Percentiles rank a stretch among this genome's conserved stretches.
Conservation (phyloP, 2,113 vertebrate genomes). For the Megaleporinus macrocephalus region DNA sequence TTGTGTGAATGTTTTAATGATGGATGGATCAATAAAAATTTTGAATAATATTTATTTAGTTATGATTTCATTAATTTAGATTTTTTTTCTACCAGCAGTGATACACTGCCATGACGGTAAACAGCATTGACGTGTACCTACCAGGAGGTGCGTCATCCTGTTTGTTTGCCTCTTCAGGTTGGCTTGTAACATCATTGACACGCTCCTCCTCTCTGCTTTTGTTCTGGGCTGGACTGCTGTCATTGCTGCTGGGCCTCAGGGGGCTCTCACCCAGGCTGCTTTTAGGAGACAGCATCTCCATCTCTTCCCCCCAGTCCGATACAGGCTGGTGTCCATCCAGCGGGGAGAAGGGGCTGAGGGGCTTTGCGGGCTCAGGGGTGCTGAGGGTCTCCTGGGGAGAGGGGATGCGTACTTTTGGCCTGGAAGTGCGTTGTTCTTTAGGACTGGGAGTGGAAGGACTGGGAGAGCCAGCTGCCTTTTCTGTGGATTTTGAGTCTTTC, state of each 20-base stretch:
- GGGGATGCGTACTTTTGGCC: constrained; percentile 72
- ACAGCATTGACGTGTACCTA: constrained; percentile 23
- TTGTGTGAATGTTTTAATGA: no score
- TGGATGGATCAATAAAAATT: no score
- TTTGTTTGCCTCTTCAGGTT: constrained; percentile 42
- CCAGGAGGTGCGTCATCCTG: constrained; percentile 47
- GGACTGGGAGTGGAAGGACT: constrained; percentile 60
- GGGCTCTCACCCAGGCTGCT: constrained; percentile 75
- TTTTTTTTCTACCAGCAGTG: not conserved
- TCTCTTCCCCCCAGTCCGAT: constrained; percentile 90
- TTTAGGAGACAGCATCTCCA: constrained; percentile 85
- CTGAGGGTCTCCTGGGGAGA: constrained; percentile 50
- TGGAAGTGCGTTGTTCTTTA: constrained; percentile 70
- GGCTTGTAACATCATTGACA: not conserved
- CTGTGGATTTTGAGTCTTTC: constrained; percentile 52
- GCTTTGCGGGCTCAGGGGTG: constrained; percentile 68
- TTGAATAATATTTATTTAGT: no score
- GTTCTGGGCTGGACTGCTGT: constrained; percentile 66
- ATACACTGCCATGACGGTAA: not conserved
- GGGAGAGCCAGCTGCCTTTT: constrained; percentile 45
- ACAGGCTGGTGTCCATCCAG: constrained; percentile 78
- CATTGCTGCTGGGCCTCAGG: constrained; percentile 54
- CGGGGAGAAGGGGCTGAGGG: constrained; percentile 79
- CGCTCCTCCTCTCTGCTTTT: constrained; percentile 28
- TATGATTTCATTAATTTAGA: no score